A percentile compares a stretch with the other conserved stretches of the same genome.
Conservation (phyloP, 1,140 invertebrate genomes). For the Nasonia longicornis region DNA sequence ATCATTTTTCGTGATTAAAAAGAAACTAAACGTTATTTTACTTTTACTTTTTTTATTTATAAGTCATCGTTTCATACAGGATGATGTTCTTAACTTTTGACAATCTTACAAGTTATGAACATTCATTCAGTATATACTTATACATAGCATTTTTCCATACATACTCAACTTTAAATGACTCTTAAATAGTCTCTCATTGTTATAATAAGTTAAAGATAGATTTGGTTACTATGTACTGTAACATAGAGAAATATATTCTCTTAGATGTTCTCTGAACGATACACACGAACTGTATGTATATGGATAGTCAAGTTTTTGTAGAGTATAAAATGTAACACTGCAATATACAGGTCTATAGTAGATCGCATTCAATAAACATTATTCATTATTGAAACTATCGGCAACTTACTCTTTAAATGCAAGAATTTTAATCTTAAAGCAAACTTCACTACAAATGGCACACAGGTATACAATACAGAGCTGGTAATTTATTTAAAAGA, state of each 20-base stretch:
- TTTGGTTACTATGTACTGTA: constrained; percentile 33
- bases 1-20: background rate
- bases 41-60: constrained; percentile 40
- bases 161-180: constrained; percentile 29
- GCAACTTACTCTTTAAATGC: constrained; percentile 36
- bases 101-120: constrained; percentile 33
- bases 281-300: constrained; percentile 31
- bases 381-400: constrained; percentile 28
- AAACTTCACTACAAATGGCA: constrained; percentile 42
- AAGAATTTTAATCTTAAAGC: constrained; percentile 33
- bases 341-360: constrained; percentile 31
- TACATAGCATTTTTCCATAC: constrained; percentile 29
- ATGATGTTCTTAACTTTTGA: constrained; percentile 31
- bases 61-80: constrained; percentile 34
- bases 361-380: constrained; percentile 26
- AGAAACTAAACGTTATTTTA: background rate
- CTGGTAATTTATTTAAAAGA: constrained; percentile 34
- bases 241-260: constrained; percentile 34
- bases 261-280: constrained; percentile 32
- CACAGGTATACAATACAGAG: constrained; percentile 36
- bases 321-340: constrained; percentile 45
- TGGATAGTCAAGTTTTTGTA: constrained; percentile 26
- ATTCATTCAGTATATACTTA: constrained; percentile 12
- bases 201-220: constrained; percentile 41
- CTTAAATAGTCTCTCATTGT: constrained; percentile 29